Percentiles rank a stretch among this genome's conserved stretches.
phyloP scores from a whole-genome alignment of 2,888 invertebrate species.

The Pedicia rivosa region DNA sequence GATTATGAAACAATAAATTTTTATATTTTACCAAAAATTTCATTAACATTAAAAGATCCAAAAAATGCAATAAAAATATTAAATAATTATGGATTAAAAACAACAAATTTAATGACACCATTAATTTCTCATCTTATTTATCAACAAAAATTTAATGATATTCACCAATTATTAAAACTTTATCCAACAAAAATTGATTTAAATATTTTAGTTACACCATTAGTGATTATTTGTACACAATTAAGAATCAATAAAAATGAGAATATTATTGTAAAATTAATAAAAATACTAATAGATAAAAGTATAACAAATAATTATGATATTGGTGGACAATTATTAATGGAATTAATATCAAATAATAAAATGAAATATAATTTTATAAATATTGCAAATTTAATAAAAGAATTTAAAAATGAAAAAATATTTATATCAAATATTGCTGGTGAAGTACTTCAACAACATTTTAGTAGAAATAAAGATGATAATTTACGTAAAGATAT shows the following conservation, averaged over 20 bases:
- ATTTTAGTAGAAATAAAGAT: conserved; percentile 19
- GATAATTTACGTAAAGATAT: conserved; percentile 8
- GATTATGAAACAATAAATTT: conserved; percentile 40
- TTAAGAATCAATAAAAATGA: conserved; percentile 31
- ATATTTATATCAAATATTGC: conserved; percentile 33
- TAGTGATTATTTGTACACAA: conserved; percentile 32
- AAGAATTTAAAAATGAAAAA: conserved; percentile 25
- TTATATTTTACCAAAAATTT: conserved; percentile 36
- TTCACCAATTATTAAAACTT: conserved; percentile 16
- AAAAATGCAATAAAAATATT: conserved; percentile 19
- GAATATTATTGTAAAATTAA: conserved; percentile 31
- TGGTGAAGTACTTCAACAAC: conserved; percentile 29
- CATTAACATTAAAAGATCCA: conserved; percentile 19
- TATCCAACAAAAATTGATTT: conserved; percentile 36
- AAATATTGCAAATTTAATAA: conserved; percentile 30
- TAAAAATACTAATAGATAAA: conserved; percentile 33
- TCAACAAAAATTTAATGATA: conserved; percentile 18
- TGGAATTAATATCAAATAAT: conserved; percentile 32
- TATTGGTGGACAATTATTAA: conserved; percentile 39
- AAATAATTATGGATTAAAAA: conserved; percentile 18
- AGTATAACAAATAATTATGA: conserved; percentile 33
- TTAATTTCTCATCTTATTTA: conserved; percentile 21
- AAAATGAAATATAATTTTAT: conserved; percentile 29
- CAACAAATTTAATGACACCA: conserved; percentile 18
- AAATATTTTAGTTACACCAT: conserved; percentile 31